A percentile compares a stretch with the other conserved stretches of the same genome.
Conservation (phyloP, 2,113 vertebrate species). For the Ornithorhynchus anatinus region DNA sequence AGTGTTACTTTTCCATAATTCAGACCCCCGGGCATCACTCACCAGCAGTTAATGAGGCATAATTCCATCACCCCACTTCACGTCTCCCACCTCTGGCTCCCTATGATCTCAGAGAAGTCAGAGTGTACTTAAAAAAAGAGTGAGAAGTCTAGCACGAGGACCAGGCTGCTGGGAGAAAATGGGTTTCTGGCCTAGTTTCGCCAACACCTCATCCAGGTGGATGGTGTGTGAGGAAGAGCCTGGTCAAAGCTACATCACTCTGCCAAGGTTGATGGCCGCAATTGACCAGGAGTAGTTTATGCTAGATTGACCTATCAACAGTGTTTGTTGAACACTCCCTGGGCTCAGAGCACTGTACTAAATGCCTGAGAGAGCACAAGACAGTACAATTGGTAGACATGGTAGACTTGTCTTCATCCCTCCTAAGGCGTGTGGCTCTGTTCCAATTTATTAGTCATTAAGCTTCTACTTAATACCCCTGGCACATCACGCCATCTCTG, state of each 20-base stretch:
- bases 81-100: conserved; percentile 24
- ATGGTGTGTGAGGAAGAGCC: conserved; percentile 6
- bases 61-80: background rate
- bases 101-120: background rate
- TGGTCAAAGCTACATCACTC: conserved; percentile 27
- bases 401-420: too few species aligned
- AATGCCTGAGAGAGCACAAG: too few species aligned
- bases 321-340: too few species aligned
- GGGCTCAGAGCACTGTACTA: too few species aligned
- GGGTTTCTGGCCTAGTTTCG: conserved; percentile 42
- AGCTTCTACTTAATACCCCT: too few species aligned
- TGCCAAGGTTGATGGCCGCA: too few species aligned
- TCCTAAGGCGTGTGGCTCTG: too few species aligned
- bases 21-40: conserved; percentile 22
- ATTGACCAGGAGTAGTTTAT: too few species aligned
- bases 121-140: conserved; percentile 39
- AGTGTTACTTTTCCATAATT: conserved; percentile 26
- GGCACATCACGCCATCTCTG: too few species aligned
- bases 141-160: conserved; percentile 25
- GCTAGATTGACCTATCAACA: too few species aligned
- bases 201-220: conserved; percentile 34
- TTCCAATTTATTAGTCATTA: too few species aligned
- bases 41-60: conserved; percentile 8
- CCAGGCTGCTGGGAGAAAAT: conserved; percentile 38
- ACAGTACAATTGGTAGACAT: too few species aligned